A percentile compares a stretch with the other conserved stretches of the same genome.
Evolutionary conservation across 2,113 vertebrate genomes (phyloP).

Genomic region (Sakesphorus luctuosus): DNA sequence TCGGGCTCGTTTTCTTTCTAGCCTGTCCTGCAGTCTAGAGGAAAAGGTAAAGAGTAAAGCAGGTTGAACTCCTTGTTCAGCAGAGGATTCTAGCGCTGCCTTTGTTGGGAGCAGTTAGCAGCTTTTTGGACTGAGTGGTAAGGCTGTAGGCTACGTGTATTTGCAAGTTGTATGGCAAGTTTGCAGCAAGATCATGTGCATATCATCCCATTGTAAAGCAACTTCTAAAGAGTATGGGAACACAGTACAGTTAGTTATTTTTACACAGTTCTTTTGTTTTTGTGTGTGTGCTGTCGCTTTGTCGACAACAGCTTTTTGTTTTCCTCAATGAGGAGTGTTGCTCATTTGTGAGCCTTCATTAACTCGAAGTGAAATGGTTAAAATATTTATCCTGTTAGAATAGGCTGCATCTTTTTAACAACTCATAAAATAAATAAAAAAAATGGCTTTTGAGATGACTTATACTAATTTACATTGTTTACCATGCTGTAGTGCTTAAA

Average conservation of each 20-base stretch:
- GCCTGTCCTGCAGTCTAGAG: slow-evolving; percentile 81
- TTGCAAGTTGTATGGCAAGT: slow-evolving; percentile 79
- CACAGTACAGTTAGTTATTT: slow-evolving; percentile 90
- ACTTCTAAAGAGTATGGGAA: slow-evolving; percentile 94
- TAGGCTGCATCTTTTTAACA: slow-evolving; percentile 99
- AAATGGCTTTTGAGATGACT: slow-evolving; percentile 93
- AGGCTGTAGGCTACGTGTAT: slow-evolving; percentile 81
- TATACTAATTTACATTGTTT: slow-evolving; percentile 99
- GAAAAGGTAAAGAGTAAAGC: slow-evolving; percentile 80
- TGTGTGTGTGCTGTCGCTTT: slow-evolving; percentile 96
- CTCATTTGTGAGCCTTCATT: slow-evolving; percentile 99
- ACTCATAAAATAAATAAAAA: slow-evolving; percentile 86
- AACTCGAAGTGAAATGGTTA: slow-evolving; percentile 97
- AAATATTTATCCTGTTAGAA: slow-evolving; percentile 99
- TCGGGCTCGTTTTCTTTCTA: slow-evolving; percentile 81
- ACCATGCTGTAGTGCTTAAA: slow-evolving; percentile 97
- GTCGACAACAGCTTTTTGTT: slow-evolving; percentile 99
- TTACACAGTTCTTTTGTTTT: slow-evolving; percentile 87
- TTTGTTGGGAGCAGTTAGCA: slow-evolving; percentile 75
- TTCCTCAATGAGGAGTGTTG: slow-evolving; percentile 99
- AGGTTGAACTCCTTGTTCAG: slow-evolving; percentile 78
- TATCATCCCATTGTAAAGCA: slow-evolving; percentile 97
- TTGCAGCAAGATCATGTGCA: slow-evolving; percentile 91
- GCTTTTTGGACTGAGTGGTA: slow-evolving; percentile 80
- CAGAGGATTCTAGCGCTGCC: slow-evolving; percentile 81